phyloP scores from a whole-genome alignment of 2,113 vertebrate genomes.

The Syrrhaptes paradoxus region DNA sequence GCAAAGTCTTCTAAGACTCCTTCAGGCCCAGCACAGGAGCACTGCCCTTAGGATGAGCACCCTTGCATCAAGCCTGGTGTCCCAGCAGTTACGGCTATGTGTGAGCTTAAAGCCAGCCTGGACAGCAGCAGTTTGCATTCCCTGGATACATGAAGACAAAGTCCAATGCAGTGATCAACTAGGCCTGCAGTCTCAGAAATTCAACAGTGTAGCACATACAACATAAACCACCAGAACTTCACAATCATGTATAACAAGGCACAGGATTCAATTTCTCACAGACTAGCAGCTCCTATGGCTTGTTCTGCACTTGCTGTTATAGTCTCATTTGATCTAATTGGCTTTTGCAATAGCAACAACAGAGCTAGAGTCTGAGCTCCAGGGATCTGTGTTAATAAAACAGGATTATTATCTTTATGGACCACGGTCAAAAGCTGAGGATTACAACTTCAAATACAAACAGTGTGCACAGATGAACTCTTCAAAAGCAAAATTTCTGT shows the following conservation, averaged over 20 bases:
- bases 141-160: not conserved
- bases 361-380: not conserved
- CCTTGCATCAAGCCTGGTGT: not conserved
- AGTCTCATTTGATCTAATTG: not conserved
- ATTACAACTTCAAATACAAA: not conserved
- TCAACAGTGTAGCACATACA: not conserved
- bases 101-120: not conserved
- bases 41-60: not conserved
- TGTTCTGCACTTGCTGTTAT: not conserved
- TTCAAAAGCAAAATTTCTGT: not conserved
- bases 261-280: not conserved
- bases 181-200: not conserved
- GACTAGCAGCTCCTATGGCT: not conserved
- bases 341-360: not conserved
- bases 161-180: not conserved
- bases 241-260: not conserved
- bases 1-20: not conserved
- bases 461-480: not conserved
- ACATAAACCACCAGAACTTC: not conserved
- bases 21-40: not conserved
- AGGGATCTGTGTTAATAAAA: not conserved
- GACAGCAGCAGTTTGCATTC: not conserved
- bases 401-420: not conserved
- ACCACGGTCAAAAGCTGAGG: not conserved
- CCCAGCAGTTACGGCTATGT: accelerated